Percentiles rank a stretch among this genome's conserved stretches.
These are phyloP conservation scores for Volucella inanis DNA, from an alignment of 2,888 invertebrate genomes.

Conservation along the genomic window DNA sequence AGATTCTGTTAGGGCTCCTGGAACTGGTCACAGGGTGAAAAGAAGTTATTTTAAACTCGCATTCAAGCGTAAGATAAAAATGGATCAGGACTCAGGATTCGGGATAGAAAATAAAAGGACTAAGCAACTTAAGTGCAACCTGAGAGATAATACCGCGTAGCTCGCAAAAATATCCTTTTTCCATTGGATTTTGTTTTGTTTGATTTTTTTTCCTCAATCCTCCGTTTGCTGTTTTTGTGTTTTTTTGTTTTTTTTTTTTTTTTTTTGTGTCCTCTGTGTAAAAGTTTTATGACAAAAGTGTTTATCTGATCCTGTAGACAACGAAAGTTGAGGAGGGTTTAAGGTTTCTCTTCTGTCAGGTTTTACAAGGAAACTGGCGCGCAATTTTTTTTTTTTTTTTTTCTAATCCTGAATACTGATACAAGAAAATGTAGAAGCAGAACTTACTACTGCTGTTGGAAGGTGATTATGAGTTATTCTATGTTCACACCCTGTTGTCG, in stretches of 20 bases:
- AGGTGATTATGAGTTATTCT: slow-evolving; percentile 74
- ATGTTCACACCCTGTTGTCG: slow-evolving; percentile 53
- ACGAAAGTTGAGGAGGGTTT: slow-evolving; percentile 71
- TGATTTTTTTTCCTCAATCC: slow-evolving; percentile 27
- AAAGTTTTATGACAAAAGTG: slow-evolving; percentile 75
- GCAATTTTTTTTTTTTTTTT: slow-evolving; percentile 48
- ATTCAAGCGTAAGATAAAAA: slow-evolving; percentile 75
- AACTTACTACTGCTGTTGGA: slow-evolving; percentile 26
- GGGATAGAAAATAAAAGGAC: slow-evolving; percentile 60
- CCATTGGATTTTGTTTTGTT: slow-evolving; percentile 65
- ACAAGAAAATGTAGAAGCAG: slow-evolving; percentile 5
- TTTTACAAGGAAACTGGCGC: slow-evolving; percentile 59
- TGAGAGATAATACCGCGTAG: slow-evolving; percentile 73
- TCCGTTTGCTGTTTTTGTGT: not conserved
- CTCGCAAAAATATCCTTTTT: slow-evolving; percentile 61
- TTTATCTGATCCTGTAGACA: slow-evolving; percentile 75
- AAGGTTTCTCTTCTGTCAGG: slow-evolving; percentile 69
- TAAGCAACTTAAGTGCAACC: slow-evolving; percentile 75
- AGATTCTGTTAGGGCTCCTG: slow-evolving; percentile 47
- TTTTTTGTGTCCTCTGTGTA: slow-evolving; percentile 38
- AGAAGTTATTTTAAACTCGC: slow-evolving; percentile 73
- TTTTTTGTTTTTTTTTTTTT: slow-evolving; percentile 34
- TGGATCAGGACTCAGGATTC: slow-evolving; percentile 64
- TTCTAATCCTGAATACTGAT: not conserved
- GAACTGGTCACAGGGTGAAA: slow-evolving; percentile 67